Evolutionary conservation across 2,888 invertebrate genomes (phyloP).

Genomic region (Thecocarcelia acutangulata): DNA sequence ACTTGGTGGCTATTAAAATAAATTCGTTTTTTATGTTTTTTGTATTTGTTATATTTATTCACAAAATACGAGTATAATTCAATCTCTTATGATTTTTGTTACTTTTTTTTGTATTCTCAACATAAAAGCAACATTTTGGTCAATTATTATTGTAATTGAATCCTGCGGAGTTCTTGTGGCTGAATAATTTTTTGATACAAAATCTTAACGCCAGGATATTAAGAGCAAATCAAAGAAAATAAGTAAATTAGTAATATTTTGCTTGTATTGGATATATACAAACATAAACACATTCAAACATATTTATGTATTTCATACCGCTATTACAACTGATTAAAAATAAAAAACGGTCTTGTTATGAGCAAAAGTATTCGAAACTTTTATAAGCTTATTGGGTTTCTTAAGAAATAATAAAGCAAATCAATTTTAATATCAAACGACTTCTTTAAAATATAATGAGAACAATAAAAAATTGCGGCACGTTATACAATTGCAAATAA

Average conservation of each 20-base stretch:
- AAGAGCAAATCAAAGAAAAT: constrained; percentile 1
- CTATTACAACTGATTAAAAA: no score
- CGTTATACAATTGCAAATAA: no score
- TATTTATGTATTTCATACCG: no score
- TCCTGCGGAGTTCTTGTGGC: constrained; percentile 53
- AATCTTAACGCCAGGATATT: constrained; percentile 17
- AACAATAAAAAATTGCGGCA: no score
- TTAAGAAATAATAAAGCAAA: no score
- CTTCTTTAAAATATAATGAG: no score
- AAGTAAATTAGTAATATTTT: neutral
- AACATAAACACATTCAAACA: neutral
- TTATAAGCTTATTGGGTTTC: no score
- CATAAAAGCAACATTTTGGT: constrained; percentile 35
- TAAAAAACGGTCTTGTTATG: no score
- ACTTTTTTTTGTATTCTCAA: neutral
- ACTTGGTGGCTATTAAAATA: neutral
- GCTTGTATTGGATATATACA: neutral
- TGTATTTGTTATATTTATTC: neutral
- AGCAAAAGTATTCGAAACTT: no score
- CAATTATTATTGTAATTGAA: constrained; percentile 53
- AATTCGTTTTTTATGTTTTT: constrained; percentile 10
- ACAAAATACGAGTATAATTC: constrained; percentile 1
- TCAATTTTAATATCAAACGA: no score
- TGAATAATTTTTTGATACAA: constrained; percentile 27
- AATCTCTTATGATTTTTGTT: constrained; percentile 8